Evolutionary conservation across 2,797 vertebrate species (phyloP).

Genomic region (Chelon auratus): DNA sequence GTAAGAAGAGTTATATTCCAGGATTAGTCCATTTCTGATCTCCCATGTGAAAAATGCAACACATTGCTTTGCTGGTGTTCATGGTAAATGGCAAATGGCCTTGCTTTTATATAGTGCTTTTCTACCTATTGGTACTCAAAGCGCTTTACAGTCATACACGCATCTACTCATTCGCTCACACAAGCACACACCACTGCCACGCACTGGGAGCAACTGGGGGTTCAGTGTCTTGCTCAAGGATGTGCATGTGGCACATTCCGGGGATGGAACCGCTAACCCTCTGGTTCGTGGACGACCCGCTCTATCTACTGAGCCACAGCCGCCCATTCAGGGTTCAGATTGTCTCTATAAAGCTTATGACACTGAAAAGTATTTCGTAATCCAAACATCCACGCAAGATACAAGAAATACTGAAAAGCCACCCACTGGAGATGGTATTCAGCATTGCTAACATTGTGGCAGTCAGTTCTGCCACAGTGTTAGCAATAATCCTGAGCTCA

Average conservation of each 20-base stretch:
- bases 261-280: too few relatives aligned
- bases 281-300: too few relatives aligned
- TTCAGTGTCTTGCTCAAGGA: too few relatives aligned
- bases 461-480: slow-evolving; percentile 42
- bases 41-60: slow-evolving; percentile 50
- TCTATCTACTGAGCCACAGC: too few relatives aligned
- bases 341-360: slow-evolving; percentile 13
- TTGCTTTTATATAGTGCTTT: too few relatives aligned
- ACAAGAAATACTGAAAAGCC: slow-evolving; percentile 15
- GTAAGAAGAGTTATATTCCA: slow-evolving; percentile 17
- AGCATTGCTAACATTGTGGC: slow-evolving; percentile 3
- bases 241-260: too few relatives aligned
- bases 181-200: too few relatives aligned
- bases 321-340: slow-evolving; percentile 23
- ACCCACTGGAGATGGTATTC: slow-evolving; percentile 24
- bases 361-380: slow-evolving; percentile 12
- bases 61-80: slow-evolving; percentile 23
- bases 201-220: too few relatives aligned
- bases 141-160: too few relatives aligned
- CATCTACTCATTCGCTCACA: too few relatives aligned
- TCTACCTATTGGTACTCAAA: too few relatives aligned
- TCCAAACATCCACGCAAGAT: slow-evolving; percentile 21
- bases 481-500: slow-evolving; percentile 27
- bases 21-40: slow-evolving; percentile 53
- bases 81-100: background rate